phyloP scores from a whole-genome alignment of 2,797 vertebrate species.

The Mustela erminea region DNA sequence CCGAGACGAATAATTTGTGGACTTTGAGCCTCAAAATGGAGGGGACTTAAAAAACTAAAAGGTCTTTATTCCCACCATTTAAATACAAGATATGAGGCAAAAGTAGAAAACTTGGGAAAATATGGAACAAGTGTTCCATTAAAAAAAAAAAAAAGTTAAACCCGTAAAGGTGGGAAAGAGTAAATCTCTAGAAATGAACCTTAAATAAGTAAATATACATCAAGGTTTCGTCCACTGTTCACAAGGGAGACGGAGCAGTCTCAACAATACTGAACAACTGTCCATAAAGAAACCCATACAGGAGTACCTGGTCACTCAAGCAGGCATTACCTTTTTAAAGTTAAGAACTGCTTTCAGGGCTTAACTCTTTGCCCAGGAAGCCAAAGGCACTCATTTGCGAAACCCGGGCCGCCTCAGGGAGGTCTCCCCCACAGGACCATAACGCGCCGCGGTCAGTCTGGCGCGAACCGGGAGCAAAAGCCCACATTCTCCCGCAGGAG shows the following conservation, averaged over 20 bases:
- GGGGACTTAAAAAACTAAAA: not conserved
- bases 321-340: slow-evolving; percentile 21
- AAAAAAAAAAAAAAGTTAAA: not conserved
- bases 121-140: not conserved
- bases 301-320: slow-evolving; percentile 10
- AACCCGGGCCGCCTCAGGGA: not conserved
- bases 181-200: not conserved
- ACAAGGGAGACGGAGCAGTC: not conserved
- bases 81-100: not conserved
- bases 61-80: not conserved
- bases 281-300: not conserved
- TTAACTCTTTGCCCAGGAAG: not conserved
- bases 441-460: not conserved
- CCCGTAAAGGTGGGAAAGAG: not conserved
- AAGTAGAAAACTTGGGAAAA: slow-evolving; percentile 43
- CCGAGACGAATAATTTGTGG: not conserved
- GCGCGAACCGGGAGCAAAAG: slow-evolving; percentile 40
- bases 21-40: not conserved
- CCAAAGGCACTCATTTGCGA: not conserved
- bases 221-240: not conserved
- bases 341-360: slow-evolving; percentile 1
- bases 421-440: not conserved
- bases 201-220: slow-evolving; percentile 35
- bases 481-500: slow-evolving; percentile 66
- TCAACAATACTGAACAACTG: slow-evolving; percentile 44